These are phyloP conservation scores for Caenorhabditis sp. DNA, from an alignment of 2,888 invertebrate genomes.

Conservation along the genomic window DNA sequence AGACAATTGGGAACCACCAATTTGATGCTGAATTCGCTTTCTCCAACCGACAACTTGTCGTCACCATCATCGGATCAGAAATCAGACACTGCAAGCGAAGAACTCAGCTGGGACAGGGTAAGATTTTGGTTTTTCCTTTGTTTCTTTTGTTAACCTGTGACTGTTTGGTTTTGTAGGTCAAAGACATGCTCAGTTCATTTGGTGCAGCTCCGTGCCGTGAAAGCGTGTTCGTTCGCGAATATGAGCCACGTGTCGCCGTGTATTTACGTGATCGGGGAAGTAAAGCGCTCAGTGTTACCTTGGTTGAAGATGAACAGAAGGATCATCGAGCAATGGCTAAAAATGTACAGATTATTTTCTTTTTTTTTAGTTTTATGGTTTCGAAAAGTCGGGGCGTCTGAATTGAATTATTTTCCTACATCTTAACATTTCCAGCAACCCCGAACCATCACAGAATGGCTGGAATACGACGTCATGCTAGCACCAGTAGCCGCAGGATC, in stretches of 20 bases:
- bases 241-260: conserved; percentile 72
- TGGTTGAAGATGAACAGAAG: conserved; percentile 47
- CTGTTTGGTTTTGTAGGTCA: conserved; percentile 69
- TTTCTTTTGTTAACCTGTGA: conserved; percentile 13
- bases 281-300: conserved; percentile 72
- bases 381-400: background rate
- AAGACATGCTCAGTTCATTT: conserved; percentile 74
- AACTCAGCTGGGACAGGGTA: conserved; percentile 63
- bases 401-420: background rate
- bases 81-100: conserved; percentile 53
- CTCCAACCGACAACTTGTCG: conserved; percentile 48
- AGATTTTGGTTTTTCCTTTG: conserved; percentile 8
- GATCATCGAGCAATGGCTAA: conserved; percentile 25
- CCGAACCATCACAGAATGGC: conserved; percentile 56
- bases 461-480: conserved; percentile 53
- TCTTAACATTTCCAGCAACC: conserved; percentile 47
- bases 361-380: background rate
- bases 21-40: conserved; percentile 40
- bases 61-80: conserved; percentile 55
- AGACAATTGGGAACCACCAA: conserved; percentile 47
- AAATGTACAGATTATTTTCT: too few relatives aligned
- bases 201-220: conserved; percentile 77
- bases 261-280: conserved; percentile 74
- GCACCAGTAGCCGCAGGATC: conserved; percentile 46
- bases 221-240: conserved; percentile 74